These are phyloP conservation scores for Vidua chalybeata DNA, from an alignment of 2,113 vertebrate species.

Conservation along the genomic window DNA sequence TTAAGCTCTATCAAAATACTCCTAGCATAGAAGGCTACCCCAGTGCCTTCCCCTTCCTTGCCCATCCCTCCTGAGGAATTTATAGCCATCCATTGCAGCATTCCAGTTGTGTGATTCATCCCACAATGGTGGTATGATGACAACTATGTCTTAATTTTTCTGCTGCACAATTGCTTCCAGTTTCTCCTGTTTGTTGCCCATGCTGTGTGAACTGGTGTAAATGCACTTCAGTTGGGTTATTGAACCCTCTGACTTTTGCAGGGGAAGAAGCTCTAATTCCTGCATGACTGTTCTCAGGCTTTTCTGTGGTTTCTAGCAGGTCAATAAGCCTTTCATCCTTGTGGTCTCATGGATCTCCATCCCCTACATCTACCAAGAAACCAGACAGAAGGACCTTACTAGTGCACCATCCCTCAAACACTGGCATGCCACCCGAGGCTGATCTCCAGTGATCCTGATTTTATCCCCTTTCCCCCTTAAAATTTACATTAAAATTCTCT, in stretches of 20 bases:
- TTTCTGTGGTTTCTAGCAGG: background rate
- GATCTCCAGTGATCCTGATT: background rate
- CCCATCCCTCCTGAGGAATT: background rate
- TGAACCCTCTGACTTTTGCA: background rate
- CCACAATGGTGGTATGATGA: background rate
- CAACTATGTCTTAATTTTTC: background rate
- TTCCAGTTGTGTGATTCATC: background rate
- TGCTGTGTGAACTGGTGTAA: background rate
- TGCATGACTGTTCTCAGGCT: background rate
- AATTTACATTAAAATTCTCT: background rate
- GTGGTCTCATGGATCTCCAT: background rate
- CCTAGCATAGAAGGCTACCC: background rate
- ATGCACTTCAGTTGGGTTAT: background rate
- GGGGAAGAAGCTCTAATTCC: background rate
- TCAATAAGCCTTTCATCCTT: background rate
- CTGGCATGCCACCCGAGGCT: background rate
- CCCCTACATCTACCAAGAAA: background rate
- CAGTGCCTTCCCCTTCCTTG: rapidly evolving
- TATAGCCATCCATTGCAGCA: background rate
- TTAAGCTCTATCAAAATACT: background rate
- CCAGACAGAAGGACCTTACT: background rate
- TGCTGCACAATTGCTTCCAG: background rate
- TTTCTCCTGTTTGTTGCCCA: background rate
- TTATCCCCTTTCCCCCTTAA: background rate
- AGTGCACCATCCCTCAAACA: background rate